Evolutionary conservation across 2,888 invertebrate genomes (phyloP).

Genomic region (Herminia tarsipennalis): DNA sequence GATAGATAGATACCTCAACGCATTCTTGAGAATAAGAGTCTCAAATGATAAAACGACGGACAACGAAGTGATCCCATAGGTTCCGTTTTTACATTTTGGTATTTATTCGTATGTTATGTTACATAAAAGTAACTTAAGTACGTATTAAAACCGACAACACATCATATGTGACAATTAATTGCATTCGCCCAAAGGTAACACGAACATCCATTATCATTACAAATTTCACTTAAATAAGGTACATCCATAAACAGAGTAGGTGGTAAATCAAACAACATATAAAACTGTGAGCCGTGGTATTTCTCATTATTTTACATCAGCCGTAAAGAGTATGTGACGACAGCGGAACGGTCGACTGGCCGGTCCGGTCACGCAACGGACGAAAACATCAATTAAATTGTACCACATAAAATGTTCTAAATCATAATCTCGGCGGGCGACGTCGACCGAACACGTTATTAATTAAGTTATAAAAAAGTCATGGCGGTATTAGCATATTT

Average conservation of each 20-base stretch:
- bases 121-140: too few species aligned
- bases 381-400: conserved; percentile 77
- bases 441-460: conserved; percentile 73
- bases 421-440: conserved; percentile 72
- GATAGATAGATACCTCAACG: too few species aligned
- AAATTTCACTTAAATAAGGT: conserved; percentile 48
- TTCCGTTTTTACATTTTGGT: too few species aligned
- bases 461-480: conserved; percentile 85
- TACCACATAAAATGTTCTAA: conserved; percentile 77
- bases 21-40: too few species aligned
- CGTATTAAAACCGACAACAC: too few species aligned
- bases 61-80: too few species aligned
- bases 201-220: conserved; percentile 43
- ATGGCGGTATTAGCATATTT: conserved; percentile 82
- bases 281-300: conserved; percentile 57
- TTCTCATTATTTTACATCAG: conserved; percentile 81
- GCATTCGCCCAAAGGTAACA: not conserved
- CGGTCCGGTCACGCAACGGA: conserved; percentile 67
- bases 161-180: too few species aligned
- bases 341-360: conserved; percentile 16
- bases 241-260: conserved; percentile 55
- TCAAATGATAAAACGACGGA: too few species aligned
- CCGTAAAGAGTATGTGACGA: conserved; percentile 75
- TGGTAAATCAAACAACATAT: conserved; percentile 73
- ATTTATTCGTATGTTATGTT: too few species aligned